Evolutionary conservation across 2,888 invertebrate species (phyloP).

Genomic region (Crossocerus cetratus): DNA sequence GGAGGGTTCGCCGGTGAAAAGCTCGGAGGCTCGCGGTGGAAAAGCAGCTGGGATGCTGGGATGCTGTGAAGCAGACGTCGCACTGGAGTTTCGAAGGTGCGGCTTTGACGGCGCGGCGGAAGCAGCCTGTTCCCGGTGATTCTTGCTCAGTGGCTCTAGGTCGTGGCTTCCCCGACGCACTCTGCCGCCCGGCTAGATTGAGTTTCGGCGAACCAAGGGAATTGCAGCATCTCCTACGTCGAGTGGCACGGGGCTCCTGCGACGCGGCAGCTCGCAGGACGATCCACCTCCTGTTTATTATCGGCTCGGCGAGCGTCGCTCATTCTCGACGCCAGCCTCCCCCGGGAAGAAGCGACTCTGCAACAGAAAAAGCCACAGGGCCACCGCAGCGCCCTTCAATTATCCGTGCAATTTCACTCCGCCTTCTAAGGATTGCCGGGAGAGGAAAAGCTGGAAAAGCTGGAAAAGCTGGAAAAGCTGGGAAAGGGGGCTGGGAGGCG

Average conservation of each 20-base stretch:
- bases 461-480: too few relatives aligned
- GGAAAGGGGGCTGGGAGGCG: too few relatives aligned
- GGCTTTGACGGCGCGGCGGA: neutral
- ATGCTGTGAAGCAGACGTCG: too few relatives aligned
- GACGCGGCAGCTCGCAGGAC: conserved; percentile 11
- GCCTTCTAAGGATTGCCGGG: too few relatives aligned
- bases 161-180: neutral
- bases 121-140: conserved; percentile 5
- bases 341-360: conserved; percentile 34
- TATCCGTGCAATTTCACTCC: conserved; percentile 39
- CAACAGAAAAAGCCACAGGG: conserved; percentile 42
- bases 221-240: neutral
- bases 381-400: conserved; percentile 11
- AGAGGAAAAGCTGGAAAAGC: too few relatives aligned
- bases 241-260: neutral
- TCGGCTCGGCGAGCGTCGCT: conserved; percentile 21
- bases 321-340: conserved; percentile 31
- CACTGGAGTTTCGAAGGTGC: too few relatives aligned
- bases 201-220: neutral
- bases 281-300: conserved; percentile 38
- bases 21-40: too few relatives aligned
- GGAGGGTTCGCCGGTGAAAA: too few relatives aligned
- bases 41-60: too few relatives aligned
- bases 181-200: conserved; percentile 8
- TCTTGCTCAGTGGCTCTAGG: neutral